These are phyloP conservation scores for Catostomus latipinnis DNA, from an alignment of 2,797 vertebrate genomes.

Conservation along the genomic window DNA sequence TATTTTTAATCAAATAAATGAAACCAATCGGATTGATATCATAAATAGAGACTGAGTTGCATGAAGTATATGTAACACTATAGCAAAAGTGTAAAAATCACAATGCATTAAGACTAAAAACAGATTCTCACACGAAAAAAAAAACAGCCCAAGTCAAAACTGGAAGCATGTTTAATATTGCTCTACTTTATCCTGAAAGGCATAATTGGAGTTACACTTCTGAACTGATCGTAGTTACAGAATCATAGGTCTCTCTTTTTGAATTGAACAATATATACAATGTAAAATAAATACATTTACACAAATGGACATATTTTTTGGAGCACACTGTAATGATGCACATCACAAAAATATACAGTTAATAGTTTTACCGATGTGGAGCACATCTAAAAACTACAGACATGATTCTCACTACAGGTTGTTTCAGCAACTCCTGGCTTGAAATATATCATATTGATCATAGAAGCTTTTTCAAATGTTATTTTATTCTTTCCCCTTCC, in stretches of 20 bases:
- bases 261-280: conserved; percentile 99
- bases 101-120: conserved; percentile 58
- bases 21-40: no score
- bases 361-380: conserved; percentile 99
- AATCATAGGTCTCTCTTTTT: conserved; percentile 99
- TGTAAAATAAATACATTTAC: conserved; percentile 99
- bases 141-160: conserved; percentile 87
- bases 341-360: conserved; percentile 99
- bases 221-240: conserved; percentile 99
- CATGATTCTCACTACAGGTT: conserved; percentile 96
- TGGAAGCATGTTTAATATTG: conserved; percentile 99
- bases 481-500: conserved; percentile 70
- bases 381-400: conserved; percentile 98
- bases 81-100: neutral
- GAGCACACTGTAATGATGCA: conserved; percentile 99
- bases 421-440: conserved; percentile 90
- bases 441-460: conserved; percentile 62
- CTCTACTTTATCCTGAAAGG: conserved; percentile 99
- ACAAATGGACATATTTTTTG: conserved; percentile 99
- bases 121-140: conserved; percentile 9
- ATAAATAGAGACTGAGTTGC: no score
- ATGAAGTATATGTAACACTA: neutral
- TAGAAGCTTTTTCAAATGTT: conserved; percentile 78
- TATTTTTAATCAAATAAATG: neutral
- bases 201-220: conserved; percentile 99